Percentiles rank a stretch among this genome's conserved stretches.
phyloP scores from a whole-genome alignment of 2,113 vertebrate genomes.

The Grus americana region DNA sequence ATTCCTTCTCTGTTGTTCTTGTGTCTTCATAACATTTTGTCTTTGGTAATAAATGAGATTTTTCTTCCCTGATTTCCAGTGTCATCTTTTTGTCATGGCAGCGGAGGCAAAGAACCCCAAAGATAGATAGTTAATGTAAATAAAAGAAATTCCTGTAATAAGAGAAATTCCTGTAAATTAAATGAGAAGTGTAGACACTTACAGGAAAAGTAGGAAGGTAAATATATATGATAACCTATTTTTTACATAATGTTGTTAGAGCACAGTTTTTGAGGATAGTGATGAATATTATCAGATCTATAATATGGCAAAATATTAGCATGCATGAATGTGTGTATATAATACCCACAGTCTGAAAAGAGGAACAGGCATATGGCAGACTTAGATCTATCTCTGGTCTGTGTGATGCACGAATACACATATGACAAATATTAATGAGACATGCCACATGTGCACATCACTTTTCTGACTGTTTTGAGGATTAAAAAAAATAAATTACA shows the following conservation, averaged over 20 bases:
- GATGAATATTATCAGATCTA: background rate
- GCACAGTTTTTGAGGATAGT: background rate
- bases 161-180: background rate
- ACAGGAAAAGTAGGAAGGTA: background rate
- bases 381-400: background rate
- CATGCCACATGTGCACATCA: slow-evolving; percentile 34
- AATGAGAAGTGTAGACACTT: background rate
- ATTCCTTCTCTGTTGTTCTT: background rate
- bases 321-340: background rate
- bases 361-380: background rate
- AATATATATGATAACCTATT: background rate
- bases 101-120: background rate
- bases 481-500: slow-evolving; percentile 3
- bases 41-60: background rate
- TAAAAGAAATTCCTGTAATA: background rate
- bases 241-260: background rate
- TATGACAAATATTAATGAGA: slow-evolving; percentile 46
- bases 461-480: slow-evolving; percentile 35
- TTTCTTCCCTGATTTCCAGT: background rate
- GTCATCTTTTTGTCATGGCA: background rate
- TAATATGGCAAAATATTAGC: background rate
- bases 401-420: slow-evolving; percentile 16
- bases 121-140: background rate
- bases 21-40: background rate
- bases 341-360: background rate